Evolutionary conservation across 2,113 vertebrate species (phyloP).

Genomic region (Uria aalge): DNA sequence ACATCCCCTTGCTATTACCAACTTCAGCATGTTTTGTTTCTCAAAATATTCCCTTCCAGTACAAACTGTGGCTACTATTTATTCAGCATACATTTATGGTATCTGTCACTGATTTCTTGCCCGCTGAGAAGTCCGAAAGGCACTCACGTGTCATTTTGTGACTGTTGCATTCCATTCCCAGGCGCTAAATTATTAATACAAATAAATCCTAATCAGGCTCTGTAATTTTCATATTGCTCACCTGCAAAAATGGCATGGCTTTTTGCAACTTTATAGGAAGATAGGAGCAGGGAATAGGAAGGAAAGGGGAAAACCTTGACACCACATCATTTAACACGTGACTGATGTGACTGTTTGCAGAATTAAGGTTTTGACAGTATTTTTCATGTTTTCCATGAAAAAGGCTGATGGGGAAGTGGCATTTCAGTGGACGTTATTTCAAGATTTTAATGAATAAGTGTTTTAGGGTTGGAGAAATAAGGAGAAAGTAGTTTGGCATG

Average conservation of each 20-base stretch:
- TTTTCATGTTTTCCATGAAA: neutral
- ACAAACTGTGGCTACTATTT: neutral
- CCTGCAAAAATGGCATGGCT: neutral
- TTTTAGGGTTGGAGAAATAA: neutral
- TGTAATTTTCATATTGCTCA: neutral
- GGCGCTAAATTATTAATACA: neutral
- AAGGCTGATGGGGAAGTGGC: neutral
- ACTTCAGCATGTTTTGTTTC: neutral
- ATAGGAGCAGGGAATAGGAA: neutral
- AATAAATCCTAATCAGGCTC: neutral
- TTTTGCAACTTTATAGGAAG: neutral
- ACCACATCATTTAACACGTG: neutral
- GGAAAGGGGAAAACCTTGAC: neutral
- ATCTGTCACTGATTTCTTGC: neutral
- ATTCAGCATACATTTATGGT: neutral
- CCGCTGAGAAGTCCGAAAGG: neutral
- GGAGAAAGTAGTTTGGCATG: neutral
- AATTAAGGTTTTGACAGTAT: neutral
- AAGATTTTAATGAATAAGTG: neutral
- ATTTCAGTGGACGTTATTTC: neutral
- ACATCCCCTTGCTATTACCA: neutral
- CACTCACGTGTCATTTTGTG: neutral
- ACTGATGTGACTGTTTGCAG: neutral
- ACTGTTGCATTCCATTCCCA: neutral
- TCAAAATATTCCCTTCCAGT: neutral